Percentiles rank a stretch among this genome's conserved stretches.
Evolutionary conservation across 2,797 vertebrate species (phyloP).

Genomic region (Vireo griseus): DNA sequence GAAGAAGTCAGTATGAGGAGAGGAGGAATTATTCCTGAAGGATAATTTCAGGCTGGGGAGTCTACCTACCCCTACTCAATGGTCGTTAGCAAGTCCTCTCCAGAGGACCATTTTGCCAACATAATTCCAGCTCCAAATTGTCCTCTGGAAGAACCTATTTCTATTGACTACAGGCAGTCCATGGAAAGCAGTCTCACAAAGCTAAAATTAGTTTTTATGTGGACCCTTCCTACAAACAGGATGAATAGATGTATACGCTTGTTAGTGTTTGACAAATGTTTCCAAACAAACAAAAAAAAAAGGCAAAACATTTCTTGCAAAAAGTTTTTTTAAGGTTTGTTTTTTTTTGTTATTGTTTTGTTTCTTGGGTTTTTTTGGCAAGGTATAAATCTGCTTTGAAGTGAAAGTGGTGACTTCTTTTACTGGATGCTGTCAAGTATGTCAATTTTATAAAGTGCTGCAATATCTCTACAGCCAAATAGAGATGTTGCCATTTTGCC

Average conservation of each 20-base stretch:
- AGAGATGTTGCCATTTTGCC: background rate
- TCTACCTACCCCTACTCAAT: background rate
- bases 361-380: background rate
- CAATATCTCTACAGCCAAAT: background rate
- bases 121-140: background rate
- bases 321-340: background rate
- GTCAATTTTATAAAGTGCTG: background rate
- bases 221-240: background rate
- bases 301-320: background rate
- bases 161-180: background rate
- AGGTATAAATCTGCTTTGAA: background rate
- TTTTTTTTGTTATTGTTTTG: background rate
- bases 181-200: background rate
- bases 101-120: background rate
- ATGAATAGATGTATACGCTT: background rate
- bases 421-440: background rate
- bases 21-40: background rate
- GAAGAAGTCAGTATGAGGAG: background rate
- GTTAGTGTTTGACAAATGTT: background rate
- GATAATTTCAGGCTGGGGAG: background rate
- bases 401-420: background rate
- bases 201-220: background rate
- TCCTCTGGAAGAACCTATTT: background rate
- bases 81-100: background rate
- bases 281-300: background rate